Base-by-base conservation (phyloP, 2,888 invertebrate genomes). In the Cephus sareptanus region DNA sequence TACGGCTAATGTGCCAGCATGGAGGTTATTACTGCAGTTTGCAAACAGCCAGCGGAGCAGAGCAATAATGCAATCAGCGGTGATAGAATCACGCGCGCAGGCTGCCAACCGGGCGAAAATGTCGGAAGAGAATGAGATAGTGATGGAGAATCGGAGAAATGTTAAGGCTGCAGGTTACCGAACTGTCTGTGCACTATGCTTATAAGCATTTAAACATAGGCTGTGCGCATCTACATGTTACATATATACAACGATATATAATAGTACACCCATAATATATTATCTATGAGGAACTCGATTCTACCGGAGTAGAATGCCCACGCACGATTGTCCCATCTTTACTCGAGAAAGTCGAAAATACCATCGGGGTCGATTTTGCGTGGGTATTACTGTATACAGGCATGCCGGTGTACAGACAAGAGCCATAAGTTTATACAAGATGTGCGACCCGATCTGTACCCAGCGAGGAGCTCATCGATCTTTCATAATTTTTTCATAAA, bases 1-100 rank as follows among this genome's bases (percentile, higher is more conserved):
- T 82, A 78, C 75, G 82, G 81, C 80, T 83, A 81, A 84, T 85
- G 81, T 81, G 81, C 79, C 79, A 81, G 79, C 79, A 79, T 81
- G 76, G 80, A 81, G 83, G 83, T 85, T 87, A 88, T 87, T 84
- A 85, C 82, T 82, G 80, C 80, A 84, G 83, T 86, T 86, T 83
- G 85, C 86, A 83, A 86, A 85, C 84, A 86, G 81, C 79, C 80
- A 79, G 75, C 79, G 75, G 83, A 81, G 79, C 80, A 78, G 77
- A 80, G 79, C 81, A 79, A 80, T 83, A 84, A 85, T 83, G 81
- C 82, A 83, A 84, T 85, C 85, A 82, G 81, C 80, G 76, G 34
- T 81, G 79, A 86, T 83, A 84, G 81, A 82, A 83, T 84, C 82
- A 80, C 76, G 73, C 78, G 77, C 81, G 78, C 79, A 80, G 80